Evolutionary conservation across 2,797 vertebrate species (phyloP).

Genomic region (Cyprinella venusta): DNA sequence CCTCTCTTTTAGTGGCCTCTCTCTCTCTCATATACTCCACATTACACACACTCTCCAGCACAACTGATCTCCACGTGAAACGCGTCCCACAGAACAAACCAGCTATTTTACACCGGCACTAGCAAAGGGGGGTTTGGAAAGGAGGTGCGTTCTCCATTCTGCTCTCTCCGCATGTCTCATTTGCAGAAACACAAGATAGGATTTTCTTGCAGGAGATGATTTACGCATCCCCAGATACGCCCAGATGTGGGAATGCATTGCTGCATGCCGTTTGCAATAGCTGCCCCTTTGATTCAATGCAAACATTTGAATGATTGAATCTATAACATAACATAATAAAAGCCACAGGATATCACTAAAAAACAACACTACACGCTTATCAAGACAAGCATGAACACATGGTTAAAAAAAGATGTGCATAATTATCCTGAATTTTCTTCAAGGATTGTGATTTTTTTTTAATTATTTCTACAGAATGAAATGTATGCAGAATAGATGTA

Average conservation of each 20-base stretch:
- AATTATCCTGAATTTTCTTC: background rate
- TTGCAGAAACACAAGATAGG: constrained; percentile 49
- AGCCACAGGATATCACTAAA: background rate
- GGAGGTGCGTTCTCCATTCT: constrained; percentile 19
- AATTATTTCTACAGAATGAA: background rate
- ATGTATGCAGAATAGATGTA: background rate
- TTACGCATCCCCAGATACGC: constrained; percentile 32
- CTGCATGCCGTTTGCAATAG: background rate
- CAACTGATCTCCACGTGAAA: constrained; percentile 37
- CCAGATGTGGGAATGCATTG: constrained; percentile 36
- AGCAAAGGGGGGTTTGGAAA: background rate
- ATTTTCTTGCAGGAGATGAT: constrained; percentile 43
- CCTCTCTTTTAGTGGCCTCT: constrained; percentile 46
- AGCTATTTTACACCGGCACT: constrained; percentile 41
- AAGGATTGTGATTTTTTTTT: background rate
- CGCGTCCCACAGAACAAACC: constrained; percentile 55
- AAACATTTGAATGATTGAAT: constrained; percentile 32
- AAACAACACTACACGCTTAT: background rate
- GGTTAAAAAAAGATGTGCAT: background rate
- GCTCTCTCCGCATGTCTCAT: constrained; percentile 26
- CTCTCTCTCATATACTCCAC: constrained; percentile 53
- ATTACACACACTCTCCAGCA: constrained; percentile 27
- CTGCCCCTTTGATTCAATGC: background rate
- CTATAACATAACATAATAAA: too few species aligned
- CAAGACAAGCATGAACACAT: background rate